These are phyloP conservation scores for Eucidaris tribuloides DNA, from an alignment of 35 echinoderm and acorn worm genomes.

Conservation along the genomic window DNA sequence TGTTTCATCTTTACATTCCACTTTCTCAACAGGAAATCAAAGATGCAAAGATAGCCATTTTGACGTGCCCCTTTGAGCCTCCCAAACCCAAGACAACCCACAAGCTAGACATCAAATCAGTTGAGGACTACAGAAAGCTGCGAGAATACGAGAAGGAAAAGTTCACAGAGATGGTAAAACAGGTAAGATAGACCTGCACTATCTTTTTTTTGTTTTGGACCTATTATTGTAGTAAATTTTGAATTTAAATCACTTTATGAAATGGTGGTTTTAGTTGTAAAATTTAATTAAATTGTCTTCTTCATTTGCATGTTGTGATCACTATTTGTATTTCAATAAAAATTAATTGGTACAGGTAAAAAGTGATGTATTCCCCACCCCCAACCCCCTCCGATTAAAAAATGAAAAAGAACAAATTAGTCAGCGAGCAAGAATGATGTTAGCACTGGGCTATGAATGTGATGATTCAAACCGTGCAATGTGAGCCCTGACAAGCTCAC, in stretches of 20 bases:
- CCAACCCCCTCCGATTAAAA: too few relatives aligned
- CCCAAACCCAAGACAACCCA: slow-evolving; percentile 98
- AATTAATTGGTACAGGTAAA: too few relatives aligned
- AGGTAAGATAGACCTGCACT: slow-evolving; percentile 61
- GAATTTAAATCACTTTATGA: too few relatives aligned
- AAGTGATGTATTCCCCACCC: too few relatives aligned
- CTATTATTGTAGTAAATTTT: too few relatives aligned
- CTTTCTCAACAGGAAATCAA: slow-evolving; percentile 84
- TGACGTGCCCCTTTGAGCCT: slow-evolving; percentile 98
- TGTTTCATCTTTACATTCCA: too few relatives aligned
- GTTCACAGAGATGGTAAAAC: slow-evolving; percentile 93
- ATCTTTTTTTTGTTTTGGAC: too few relatives aligned
- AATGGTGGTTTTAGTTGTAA: too few relatives aligned
- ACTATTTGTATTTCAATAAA: too few relatives aligned
- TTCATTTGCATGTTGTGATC: too few relatives aligned
- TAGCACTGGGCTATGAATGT: slow-evolving; percentile 28
- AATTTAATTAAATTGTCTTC: too few relatives aligned
- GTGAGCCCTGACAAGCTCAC: slow-evolving; percentile 32
- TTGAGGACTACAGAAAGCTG: slow-evolving; percentile 93
- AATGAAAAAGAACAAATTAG: too few relatives aligned
- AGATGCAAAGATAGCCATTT: slow-evolving; percentile 90
- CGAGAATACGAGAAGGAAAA: slow-evolving; percentile 91
- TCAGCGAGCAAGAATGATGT: slow-evolving; percentile 30
- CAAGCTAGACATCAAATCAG: slow-evolving; percentile 93
- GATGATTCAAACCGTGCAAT: slow-evolving; percentile 4